A percentile compares a stretch with the other conserved stretches of the same genome.
phyloP scores from a whole-genome alignment of 1,140 invertebrate species.

The Rhagoletis zephyria region DNA sequence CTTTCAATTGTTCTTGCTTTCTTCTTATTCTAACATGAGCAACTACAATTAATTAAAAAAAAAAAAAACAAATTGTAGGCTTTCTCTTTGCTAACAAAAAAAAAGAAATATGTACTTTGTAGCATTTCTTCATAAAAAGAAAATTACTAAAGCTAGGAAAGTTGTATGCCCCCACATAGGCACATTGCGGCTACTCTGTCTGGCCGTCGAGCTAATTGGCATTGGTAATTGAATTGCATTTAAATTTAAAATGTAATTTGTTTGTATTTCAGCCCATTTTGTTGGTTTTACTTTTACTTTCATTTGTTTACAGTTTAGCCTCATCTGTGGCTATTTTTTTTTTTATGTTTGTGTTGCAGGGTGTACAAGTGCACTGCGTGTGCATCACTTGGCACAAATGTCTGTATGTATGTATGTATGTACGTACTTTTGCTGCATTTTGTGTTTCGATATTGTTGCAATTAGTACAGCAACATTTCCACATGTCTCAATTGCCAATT shows the following conservation, averaged over 20 bases:
- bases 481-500: constrained; percentile 44
- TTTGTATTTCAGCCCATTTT: background rate
- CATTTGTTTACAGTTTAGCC: background rate
- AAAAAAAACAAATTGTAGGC: background rate
- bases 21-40: too few species aligned
- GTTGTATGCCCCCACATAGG: background rate
- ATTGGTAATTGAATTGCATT: constrained; percentile 69
- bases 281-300: constrained; percentile 25
- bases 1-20: too few species aligned
- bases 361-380: too few species aligned
- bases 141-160: background rate
- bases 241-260: constrained; percentile 55
- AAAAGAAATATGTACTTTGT: background rate
- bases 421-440: background rate
- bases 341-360: background rate
- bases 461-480: constrained; percentile 32
- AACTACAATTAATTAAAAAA: background rate
- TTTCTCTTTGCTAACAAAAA: background rate
- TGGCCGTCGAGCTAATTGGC: constrained; percentile 65
- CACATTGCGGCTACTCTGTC: constrained; percentile 13
- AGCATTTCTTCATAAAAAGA: background rate
- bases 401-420: background rate
- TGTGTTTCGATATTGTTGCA: constrained; percentile 18
- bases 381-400: background rate
- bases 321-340: background rate